Conservation (phyloP, 2,113 vertebrate species). For the Dicaeum eximium region DNA sequence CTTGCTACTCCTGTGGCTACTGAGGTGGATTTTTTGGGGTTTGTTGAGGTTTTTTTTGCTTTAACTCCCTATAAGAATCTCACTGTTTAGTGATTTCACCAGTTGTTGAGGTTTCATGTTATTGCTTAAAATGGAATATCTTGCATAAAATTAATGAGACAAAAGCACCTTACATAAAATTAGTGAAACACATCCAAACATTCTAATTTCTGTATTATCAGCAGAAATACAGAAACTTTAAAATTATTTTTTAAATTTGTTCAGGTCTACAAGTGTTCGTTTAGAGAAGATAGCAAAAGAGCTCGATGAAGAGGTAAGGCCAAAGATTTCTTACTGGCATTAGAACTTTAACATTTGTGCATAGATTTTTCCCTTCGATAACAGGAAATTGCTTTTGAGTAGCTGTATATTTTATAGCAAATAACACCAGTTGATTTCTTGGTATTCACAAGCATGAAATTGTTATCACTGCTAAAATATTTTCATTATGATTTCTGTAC, state of each 20-base stretch:
- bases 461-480: neutral
- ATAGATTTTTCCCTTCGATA: neutral
- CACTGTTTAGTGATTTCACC: neutral
- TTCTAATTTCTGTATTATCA: neutral
- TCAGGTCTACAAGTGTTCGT: constrained; percentile 80
- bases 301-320: constrained; percentile 90
- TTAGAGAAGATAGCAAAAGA: constrained; percentile 92
- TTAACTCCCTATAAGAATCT: neutral
- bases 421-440: neutral
- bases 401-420: neutral
- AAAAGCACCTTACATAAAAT: neutral
- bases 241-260: constrained; percentile 51
- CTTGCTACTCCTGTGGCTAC: neutral
- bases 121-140: neutral
- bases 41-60: neutral
- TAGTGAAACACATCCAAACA: neutral
- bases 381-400: neutral
- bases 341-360: neutral
- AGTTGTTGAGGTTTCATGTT: neutral
- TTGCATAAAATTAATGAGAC: neutral
- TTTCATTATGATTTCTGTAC: neutral
- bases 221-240: neutral
- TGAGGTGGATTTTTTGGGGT: neutral
- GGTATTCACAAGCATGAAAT: neutral
- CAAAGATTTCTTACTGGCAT: neutral